phyloP scores from a whole-genome alignment of 1,140 invertebrate genomes.

The Triops longicaudatus region DNA sequence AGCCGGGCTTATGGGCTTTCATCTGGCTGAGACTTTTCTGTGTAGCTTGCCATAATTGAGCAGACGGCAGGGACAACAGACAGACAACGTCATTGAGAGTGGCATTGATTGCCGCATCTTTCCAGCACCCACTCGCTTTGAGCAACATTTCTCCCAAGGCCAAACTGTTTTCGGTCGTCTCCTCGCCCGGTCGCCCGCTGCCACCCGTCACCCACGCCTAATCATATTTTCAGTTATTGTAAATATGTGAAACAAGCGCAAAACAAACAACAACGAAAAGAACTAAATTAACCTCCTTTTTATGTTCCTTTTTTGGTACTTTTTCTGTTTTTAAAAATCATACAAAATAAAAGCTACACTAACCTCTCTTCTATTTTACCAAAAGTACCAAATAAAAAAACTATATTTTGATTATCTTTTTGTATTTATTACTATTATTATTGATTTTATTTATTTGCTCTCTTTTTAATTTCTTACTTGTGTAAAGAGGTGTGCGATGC shows the following conservation, averaged over 20 bases:
- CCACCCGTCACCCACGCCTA: neutral
- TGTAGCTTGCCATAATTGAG: constrained; percentile 1
- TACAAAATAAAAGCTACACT: too few relatives aligned
- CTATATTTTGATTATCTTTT: too few relatives aligned
- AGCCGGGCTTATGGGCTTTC: neutral
- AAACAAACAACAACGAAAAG: neutral
- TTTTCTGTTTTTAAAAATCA: too few relatives aligned
- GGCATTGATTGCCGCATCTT: neutral
- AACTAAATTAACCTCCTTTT: neutral
- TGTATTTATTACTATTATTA: too few relatives aligned
- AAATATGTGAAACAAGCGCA: too few relatives aligned
- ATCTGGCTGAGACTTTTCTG: neutral
- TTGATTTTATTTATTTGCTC: too few relatives aligned
- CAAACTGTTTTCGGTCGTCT: neutral
- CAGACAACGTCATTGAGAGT: neutral
- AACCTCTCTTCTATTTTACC: too few relatives aligned
- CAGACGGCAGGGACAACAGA: constrained; percentile 1
- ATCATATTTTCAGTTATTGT: neutral
- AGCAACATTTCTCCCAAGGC: neutral
- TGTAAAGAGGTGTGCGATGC: neutral
- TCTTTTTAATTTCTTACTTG: neutral
- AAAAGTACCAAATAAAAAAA: too few relatives aligned
- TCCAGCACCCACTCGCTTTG: neutral
- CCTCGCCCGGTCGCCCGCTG: neutral
- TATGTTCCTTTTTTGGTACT: too few relatives aligned